Conservation (phyloP, 1,140 invertebrate species). For the Cydia fagiglandana region DNA sequence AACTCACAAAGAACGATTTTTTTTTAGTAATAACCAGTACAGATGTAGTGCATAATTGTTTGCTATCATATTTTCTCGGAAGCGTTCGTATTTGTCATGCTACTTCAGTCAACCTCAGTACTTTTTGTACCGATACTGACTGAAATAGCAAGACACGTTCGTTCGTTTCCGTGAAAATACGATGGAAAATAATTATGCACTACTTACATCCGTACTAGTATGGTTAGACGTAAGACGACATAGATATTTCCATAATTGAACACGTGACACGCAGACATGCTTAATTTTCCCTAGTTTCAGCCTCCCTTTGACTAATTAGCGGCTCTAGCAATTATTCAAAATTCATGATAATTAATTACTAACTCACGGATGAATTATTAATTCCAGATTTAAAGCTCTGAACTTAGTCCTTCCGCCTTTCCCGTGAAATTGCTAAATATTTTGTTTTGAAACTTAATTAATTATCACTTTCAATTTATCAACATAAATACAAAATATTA, state of each 20-base stretch:
- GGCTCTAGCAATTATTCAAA: neutral
- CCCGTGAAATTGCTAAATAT: neutral
- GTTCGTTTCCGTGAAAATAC: too few species aligned
- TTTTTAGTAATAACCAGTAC: too few species aligned
- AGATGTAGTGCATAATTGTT: too few species aligned
- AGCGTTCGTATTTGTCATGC: too few species aligned
- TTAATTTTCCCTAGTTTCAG: neutral
- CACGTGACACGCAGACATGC: neutral
- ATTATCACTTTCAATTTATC: neutral
- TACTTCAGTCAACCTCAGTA: too few species aligned
- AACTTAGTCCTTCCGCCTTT: neutral
- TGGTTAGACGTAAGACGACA: neutral
- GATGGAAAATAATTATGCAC: too few species aligned
- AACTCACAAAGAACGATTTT: too few species aligned
- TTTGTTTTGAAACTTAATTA: slow-evolving; percentile 28
- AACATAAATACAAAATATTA: slow-evolving; percentile 6
- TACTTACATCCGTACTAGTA: too few species aligned
- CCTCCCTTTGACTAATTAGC: neutral
- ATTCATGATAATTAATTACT: neutral
- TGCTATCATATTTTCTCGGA: too few species aligned
- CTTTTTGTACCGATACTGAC: too few species aligned
- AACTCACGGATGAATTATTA: neutral
- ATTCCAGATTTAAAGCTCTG: neutral
- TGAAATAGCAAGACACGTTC: too few species aligned
- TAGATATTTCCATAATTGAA: too few species aligned